Evolutionary conservation across 2,888 invertebrate genomes (phyloP).

Genomic region (Gymnocheta viridis): DNA sequence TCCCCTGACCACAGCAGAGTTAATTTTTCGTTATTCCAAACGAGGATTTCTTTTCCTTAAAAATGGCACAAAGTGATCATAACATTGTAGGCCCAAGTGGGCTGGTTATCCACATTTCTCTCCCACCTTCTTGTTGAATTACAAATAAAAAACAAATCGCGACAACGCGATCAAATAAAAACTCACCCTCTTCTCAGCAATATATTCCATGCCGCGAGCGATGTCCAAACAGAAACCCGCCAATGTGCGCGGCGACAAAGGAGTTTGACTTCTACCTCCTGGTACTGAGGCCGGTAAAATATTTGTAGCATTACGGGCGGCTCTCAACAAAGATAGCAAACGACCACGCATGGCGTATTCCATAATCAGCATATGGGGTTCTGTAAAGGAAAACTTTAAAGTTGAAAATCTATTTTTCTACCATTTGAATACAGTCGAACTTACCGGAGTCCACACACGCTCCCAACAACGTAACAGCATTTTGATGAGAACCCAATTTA

Average conservation of each 20-base stretch:
- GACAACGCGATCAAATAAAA: not conserved
- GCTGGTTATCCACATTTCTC: too few species aligned
- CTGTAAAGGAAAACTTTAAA: conserved; percentile 81
- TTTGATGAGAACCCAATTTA: conserved; percentile 90
- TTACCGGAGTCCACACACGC: conserved; percentile 92
- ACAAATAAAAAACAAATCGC: too few species aligned
- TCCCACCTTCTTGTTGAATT: too few species aligned
- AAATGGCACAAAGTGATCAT: too few species aligned
- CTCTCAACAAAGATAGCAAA: conserved; percentile 88
- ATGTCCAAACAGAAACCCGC: conserved; percentile 92
- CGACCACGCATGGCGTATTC: conserved; percentile 94
- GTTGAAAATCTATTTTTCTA: not conserved
- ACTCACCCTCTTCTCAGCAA: conserved; percentile 89
- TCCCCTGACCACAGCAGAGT: too few species aligned
- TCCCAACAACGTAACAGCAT: conserved; percentile 90
- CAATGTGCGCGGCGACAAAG: conserved; percentile 85
- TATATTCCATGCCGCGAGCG: conserved; percentile 92
- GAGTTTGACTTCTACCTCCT: conserved; percentile 80
- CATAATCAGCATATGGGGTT: conserved; percentile 91
- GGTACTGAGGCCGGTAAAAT: conserved; percentile 83
- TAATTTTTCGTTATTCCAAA: too few species aligned
- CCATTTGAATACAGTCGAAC: conserved; percentile 39
- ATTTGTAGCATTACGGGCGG: conserved; percentile 81
- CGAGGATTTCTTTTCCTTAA: too few species aligned
- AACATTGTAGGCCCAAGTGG: too few species aligned